phyloP scores from a whole-genome alignment of 2,888 invertebrate species.

The Phalera bucephala region DNA sequence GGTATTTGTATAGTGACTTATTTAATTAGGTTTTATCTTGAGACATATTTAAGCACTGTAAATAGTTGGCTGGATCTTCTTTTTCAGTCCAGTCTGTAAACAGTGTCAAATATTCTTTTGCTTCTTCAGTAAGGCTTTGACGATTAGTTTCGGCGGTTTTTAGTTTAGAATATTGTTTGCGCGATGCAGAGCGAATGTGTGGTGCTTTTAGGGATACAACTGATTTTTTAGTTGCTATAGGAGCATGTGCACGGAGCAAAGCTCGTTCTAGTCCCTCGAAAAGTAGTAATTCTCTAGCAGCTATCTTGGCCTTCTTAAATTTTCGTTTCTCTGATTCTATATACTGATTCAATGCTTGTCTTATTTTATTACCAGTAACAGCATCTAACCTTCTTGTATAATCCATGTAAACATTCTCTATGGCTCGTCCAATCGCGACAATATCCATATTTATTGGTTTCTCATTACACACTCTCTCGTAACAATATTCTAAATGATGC shows the following conservation, averaged over 20 bases:
- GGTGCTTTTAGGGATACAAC: constrained; percentile 6
- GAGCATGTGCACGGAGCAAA: constrained; percentile 65
- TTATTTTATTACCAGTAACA: constrained; percentile 78
- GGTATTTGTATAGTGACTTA: too few species aligned
- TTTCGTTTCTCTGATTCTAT: constrained; percentile 74
- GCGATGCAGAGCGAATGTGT: constrained; percentile 7
- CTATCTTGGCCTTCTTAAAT: constrained; percentile 78
- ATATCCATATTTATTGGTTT: constrained; percentile 83
- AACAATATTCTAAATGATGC: constrained; percentile 85
- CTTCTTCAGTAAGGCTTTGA: constrained; percentile 48
- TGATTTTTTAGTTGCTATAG: constrained; percentile 23
- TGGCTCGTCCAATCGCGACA: constrained; percentile 79
- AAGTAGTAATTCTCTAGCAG: constrained; percentile 80
- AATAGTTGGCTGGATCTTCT: constrained; percentile 57
- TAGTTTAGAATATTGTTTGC: constrained; percentile 15
- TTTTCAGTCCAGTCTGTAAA: constrained; percentile 69
- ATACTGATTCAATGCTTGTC: constrained; percentile 74
- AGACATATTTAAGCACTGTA: constrained; percentile 34
- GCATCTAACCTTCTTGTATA: constrained; percentile 79
- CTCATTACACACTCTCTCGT: constrained; percentile 81
- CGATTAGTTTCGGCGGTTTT: constrained; percentile 18
- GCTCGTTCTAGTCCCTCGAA: constrained; percentile 71
- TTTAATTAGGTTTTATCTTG: constrained; percentile 6
- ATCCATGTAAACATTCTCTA: constrained; percentile 82
- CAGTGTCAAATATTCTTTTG: constrained; percentile 60